These are phyloP conservation scores for Slavum lentiscoides DNA, from an alignment of 2,888 invertebrate genomes.

Conservation along the genomic window DNA sequence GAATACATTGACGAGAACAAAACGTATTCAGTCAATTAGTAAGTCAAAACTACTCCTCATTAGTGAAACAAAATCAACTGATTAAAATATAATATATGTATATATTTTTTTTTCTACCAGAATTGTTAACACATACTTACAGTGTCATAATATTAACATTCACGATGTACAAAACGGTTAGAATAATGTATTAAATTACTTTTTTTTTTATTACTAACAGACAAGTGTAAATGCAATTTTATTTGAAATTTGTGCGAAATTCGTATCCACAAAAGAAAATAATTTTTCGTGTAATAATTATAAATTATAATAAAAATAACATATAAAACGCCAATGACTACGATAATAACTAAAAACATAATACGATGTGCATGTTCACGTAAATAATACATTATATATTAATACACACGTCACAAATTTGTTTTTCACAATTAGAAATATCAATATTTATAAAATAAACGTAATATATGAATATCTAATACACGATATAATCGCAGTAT, in stretches of 20 bases:
- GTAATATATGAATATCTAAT: not conserved
- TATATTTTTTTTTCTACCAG: slow-evolving; percentile 11
- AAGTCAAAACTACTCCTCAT: slow-evolving; percentile 42
- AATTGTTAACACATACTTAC: not conserved
- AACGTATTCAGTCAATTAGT: slow-evolving; percentile 30
- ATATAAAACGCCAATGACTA: not conserved
- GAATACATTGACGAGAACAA: slow-evolving; percentile 24
- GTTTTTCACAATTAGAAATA: not conserved
- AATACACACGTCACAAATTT: not conserved
- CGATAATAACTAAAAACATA: not conserved
- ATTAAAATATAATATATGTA: too few relatives aligned
- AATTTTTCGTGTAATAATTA: not conserved
- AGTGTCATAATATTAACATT: slow-evolving; percentile 21
- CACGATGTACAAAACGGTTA: not conserved
- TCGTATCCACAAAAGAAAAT: not conserved
- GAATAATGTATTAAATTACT: not conserved
- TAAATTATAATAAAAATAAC: not conserved
- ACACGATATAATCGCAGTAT: not conserved
- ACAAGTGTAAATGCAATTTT: not conserved
- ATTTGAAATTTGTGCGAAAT: not conserved
- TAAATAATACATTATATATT: too few relatives aligned
- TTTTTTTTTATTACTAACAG: not conserved
- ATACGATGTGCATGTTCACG: not conserved
- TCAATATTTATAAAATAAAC: not conserved
- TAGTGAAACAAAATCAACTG: slow-evolving; percentile 38